Evolutionary conservation across 2,797 vertebrate genomes (phyloP).

Genomic region (Merluccius polli): DNA sequence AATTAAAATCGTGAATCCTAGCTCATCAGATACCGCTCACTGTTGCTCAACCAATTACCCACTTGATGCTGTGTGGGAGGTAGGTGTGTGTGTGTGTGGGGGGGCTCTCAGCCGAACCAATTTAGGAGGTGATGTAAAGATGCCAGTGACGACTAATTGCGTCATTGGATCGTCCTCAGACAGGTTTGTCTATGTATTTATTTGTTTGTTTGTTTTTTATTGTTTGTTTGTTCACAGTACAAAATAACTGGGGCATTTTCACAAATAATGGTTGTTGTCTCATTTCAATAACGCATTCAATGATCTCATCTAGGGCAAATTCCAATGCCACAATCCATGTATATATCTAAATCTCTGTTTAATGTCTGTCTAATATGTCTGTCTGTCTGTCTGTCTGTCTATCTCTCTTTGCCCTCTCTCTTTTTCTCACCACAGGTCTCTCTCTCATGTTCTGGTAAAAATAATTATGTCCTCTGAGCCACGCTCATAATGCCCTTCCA

Average conservation of each 20-base stretch:
- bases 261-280: too few relatives aligned
- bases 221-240: too few relatives aligned
- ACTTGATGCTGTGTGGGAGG: slow-evolving; percentile 9
- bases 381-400: slow-evolving; percentile 1
- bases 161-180: neutral
- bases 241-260: too few relatives aligned
- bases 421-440: neutral
- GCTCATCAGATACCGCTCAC: slow-evolving; percentile 37
- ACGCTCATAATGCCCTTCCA: neutral
- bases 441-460: neutral
- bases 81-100: neutral
- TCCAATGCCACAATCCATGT: neutral
- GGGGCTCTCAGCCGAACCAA: neutral
- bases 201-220: too few relatives aligned
- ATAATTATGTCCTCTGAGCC: neutral
- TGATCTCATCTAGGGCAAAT: too few relatives aligned
- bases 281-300: too few relatives aligned
- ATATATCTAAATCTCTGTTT: neutral
- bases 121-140: neutral
- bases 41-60: slow-evolving; percentile 42
- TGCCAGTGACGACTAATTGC: neutral
- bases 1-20: slow-evolving; percentile 39
- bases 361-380: neutral
- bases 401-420: neutral
- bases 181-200: neutral